These are phyloP conservation scores for Poecile montanus DNA, from an alignment of 2,797 vertebrate genomes.

Conservation along the genomic window DNA sequence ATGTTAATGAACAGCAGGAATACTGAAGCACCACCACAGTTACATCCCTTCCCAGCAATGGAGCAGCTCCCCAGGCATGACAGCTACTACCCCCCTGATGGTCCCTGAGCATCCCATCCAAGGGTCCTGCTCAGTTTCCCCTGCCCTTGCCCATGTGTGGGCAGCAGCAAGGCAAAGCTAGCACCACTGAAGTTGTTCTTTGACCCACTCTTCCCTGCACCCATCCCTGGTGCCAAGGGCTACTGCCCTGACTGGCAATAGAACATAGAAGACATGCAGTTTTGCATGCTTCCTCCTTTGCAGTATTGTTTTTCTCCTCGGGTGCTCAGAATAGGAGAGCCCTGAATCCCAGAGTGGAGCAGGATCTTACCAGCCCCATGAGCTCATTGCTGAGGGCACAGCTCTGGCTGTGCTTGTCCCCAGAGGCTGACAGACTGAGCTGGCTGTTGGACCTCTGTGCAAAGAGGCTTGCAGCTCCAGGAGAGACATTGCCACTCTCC, in stretches of 20 bases:
- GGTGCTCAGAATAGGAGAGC: not conserved
- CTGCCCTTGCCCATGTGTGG: rapidly evolving
- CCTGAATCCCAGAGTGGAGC: not conserved
- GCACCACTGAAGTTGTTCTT: not conserved
- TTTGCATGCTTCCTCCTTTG: not conserved
- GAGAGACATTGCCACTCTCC: not conserved
- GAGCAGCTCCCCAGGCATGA: not conserved
- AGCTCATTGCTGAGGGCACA: not conserved
- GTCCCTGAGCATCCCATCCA: not conserved
- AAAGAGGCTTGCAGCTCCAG: not conserved
- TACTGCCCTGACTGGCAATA: rapidly evolving
- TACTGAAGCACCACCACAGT: not conserved
- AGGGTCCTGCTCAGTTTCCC: not conserved
- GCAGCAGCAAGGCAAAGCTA: not conserved
- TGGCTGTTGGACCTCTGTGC: not conserved
- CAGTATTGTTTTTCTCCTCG: not conserved
- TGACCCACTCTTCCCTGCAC: not conserved
- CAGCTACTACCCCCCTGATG: rapidly evolving
- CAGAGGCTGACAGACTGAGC: not conserved
- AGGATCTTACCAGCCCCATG: not conserved
- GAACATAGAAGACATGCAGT: not conserved
- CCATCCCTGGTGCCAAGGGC: not conserved
- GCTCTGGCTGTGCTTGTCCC: not conserved
- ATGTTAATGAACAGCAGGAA: not conserved
- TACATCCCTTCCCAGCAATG: not conserved